phyloP scores from a whole-genome alignment of 2,888 invertebrate species.

The Amphiduros pacificus region DNA sequence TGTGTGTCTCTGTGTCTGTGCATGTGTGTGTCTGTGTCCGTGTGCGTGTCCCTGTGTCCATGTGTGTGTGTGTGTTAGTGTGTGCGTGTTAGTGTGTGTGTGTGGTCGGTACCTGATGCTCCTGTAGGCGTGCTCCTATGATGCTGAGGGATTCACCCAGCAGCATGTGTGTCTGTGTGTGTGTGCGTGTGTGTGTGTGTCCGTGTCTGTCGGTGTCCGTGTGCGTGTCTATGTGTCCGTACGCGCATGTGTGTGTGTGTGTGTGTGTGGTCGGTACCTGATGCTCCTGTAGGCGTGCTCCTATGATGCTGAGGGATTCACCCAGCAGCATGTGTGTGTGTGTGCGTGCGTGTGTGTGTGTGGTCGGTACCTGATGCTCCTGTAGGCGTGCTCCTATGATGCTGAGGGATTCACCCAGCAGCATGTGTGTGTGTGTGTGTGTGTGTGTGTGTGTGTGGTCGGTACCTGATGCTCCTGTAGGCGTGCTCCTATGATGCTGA shows the following conservation, averaged over 20 bases:
- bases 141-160: slow-evolving; percentile 91
- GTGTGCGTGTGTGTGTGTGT: too few species aligned
- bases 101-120: slow-evolving; percentile 90
- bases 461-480: slow-evolving; percentile 86
- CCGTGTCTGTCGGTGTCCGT: too few species aligned
- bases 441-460: slow-evolving; percentile 80
- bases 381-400: slow-evolving; percentile 91
- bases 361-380: slow-evolving; percentile 77
- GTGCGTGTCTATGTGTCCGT: too few species aligned
- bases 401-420: slow-evolving; percentile 89
- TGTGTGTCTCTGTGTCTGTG: too few species aligned
- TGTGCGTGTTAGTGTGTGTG: too few species aligned
- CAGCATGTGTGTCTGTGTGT: too few species aligned
- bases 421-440: slow-evolving; percentile 82
- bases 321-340: slow-evolving; percentile 87
- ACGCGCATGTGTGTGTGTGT: too few species aligned
- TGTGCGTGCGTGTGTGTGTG: too few species aligned
- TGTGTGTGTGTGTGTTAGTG: too few species aligned
- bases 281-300: slow-evolving; percentile 88
- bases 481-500: slow-evolving; percentile 89
- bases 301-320: slow-evolving; percentile 90
- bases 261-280: too few species aligned
- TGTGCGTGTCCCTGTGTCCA: too few species aligned
- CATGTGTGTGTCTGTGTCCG: too few species aligned
- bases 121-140: slow-evolving; percentile 88